Evolutionary conservation across 2,113 vertebrate genomes (phyloP).

Genomic region (Picathartes gymnocephalus): DNA sequence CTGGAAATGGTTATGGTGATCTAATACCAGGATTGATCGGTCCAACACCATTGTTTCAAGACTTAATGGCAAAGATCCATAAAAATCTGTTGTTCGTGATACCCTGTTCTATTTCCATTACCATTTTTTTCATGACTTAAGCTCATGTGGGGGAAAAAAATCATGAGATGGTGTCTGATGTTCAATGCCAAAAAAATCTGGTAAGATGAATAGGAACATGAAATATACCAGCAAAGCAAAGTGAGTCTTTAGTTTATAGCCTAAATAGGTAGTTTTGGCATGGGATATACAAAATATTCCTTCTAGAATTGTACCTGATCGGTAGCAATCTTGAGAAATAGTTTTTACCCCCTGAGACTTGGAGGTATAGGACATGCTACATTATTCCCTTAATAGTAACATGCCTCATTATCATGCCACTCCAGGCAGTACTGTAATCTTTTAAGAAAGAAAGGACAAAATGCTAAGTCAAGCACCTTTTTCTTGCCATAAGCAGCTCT

Average conservation of each 20-base stretch:
- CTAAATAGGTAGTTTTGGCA: neutral
- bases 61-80: neutral
- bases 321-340: neutral
- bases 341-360: neutral
- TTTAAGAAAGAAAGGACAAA: neutral
- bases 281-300: neutral
- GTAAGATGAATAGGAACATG: neutral
- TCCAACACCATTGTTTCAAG: neutral
- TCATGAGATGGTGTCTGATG: neutral
- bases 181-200: neutral
- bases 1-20: neutral
- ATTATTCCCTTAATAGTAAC: neutral
- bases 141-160: neutral
- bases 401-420: slow-evolving; percentile 8
- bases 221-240: neutral
- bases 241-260: neutral
- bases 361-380: neutral
- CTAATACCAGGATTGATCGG: neutral
- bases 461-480: neutral
- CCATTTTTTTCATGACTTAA: neutral
- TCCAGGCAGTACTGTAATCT: neutral
- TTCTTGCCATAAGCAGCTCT: neutral
- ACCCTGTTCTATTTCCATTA: neutral
- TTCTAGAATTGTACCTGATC: neutral
- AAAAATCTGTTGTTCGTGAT: neutral